These are phyloP conservation scores for Neomorphus geoffroyi DNA, from an alignment of 2,797 vertebrate genomes.

Conservation along the genomic window DNA sequence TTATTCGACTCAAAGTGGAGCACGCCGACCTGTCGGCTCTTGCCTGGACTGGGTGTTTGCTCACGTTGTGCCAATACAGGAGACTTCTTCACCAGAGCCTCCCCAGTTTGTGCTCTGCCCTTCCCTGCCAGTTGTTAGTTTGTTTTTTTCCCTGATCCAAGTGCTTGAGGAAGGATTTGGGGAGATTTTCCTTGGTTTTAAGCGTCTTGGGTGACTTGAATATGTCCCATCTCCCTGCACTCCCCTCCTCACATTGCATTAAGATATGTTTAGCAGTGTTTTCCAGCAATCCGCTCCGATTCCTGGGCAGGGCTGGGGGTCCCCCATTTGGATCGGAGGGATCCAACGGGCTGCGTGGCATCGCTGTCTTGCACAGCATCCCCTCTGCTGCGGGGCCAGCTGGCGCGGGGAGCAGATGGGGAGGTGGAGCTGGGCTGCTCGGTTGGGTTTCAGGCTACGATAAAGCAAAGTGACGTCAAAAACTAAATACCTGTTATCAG, in stretches of 20 bases:
- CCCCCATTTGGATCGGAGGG: not conserved
- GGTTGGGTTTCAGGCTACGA: not conserved
- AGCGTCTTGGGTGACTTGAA: not conserved
- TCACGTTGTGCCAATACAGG: not conserved
- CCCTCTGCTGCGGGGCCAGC: not conserved
- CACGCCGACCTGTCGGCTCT: not conserved
- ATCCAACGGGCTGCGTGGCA: not conserved
- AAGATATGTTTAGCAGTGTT: not conserved
- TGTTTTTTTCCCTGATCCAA: not conserved
- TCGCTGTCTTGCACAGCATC: fast-evolving
- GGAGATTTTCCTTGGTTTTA: not conserved
- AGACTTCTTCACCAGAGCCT: not conserved
- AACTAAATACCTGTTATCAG: conserved; percentile 32
- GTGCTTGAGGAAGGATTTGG: not conserved
- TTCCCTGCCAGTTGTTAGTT: not conserved
- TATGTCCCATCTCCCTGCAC: not conserved
- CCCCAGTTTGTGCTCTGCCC: not conserved
- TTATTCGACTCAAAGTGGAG: not conserved
- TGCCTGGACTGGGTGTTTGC: not conserved
- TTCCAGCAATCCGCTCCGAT: not conserved
- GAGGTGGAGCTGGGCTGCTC: conserved; percentile 5
- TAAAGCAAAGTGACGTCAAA: not conserved
- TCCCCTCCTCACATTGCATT: fast-evolving
- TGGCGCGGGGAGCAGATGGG: conserved; percentile 2
- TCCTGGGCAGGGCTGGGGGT: not conserved